A percentile compares a stretch with the other conserved stretches of the same genome.
Conservation (phyloP, 2,113 vertebrate species). For the Centropristis striata region DNA sequence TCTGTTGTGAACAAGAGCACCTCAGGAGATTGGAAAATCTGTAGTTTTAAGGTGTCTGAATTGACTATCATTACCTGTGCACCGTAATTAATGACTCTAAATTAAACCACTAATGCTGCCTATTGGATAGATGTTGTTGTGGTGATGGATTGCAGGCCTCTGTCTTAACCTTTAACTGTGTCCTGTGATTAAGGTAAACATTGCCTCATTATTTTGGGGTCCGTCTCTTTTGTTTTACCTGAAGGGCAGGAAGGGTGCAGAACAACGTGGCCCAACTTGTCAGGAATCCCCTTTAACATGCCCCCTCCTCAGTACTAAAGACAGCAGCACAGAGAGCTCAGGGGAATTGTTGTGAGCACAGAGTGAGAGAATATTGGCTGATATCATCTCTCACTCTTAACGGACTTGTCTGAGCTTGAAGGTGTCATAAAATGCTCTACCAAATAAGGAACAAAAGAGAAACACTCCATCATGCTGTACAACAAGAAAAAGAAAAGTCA, state of each 20-base stretch:
- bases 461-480: not conserved
- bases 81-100: constrained; percentile 12
- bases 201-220: constrained; percentile 43
- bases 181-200: constrained; percentile 64
- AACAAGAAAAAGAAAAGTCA: constrained; percentile 10
- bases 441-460: constrained; percentile 42
- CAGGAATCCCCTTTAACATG: constrained; percentile 65
- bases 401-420: constrained; percentile 75
- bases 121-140: constrained; percentile 15
- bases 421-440: constrained; percentile 33
- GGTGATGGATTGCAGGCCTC: constrained; percentile 30
- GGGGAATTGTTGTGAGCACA: constrained; percentile 17
- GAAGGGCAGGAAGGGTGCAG: constrained; percentile 33
- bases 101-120: not conserved
- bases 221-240: constrained; percentile 58
- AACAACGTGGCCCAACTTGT: constrained; percentile 78
- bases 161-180: constrained; percentile 48
- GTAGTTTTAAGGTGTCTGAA: constrained; percentile 6
- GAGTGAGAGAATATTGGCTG: constrained; percentile 29
- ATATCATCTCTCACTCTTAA: constrained; percentile 44
- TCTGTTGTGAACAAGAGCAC: not conserved
- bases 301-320: constrained; percentile 26
- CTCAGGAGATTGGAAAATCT: constrained; percentile 17
- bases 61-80: constrained; percentile 8
- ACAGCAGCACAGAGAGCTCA: constrained; percentile 22